Evolutionary conservation across 2,888 invertebrate species (phyloP).

Genomic region (Leptinotarsa rubiginosa): DNA sequence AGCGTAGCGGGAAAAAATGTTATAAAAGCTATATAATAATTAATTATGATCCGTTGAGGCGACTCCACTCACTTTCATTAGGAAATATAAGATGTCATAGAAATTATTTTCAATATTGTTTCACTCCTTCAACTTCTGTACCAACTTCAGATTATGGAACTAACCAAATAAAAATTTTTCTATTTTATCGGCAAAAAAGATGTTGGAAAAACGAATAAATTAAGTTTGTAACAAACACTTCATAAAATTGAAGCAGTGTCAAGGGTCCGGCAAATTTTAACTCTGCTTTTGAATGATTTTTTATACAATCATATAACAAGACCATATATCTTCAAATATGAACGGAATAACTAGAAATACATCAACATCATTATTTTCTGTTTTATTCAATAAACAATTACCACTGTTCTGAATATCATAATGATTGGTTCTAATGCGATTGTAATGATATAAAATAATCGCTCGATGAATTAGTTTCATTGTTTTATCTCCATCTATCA

Average conservation of each 20-base stretch:
- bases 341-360: too few relatives aligned
- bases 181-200: too few relatives aligned
- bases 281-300: too few relatives aligned
- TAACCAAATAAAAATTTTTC: too few relatives aligned
- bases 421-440: not conserved
- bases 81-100: not conserved
- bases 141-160: too few relatives aligned
- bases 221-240: too few relatives aligned
- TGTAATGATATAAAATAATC: not conserved
- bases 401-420: not conserved
- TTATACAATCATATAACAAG: too few relatives aligned
- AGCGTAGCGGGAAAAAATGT: not conserved
- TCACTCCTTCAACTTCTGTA: not conserved
- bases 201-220: too few relatives aligned
- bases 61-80: not conserved
- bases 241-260: too few relatives aligned
- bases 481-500: conserved; percentile 6
- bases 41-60: not conserved
- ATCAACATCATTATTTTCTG: not conserved
- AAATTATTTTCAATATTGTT: not conserved
- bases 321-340: too few relatives aligned
- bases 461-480: not conserved
- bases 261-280: too few relatives aligned
- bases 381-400: not conserved
- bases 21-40: not conserved